Evolutionary conservation across 2,797 vertebrate genomes (phyloP).

Genomic region (Threskiornis aethiopicus): DNA sequence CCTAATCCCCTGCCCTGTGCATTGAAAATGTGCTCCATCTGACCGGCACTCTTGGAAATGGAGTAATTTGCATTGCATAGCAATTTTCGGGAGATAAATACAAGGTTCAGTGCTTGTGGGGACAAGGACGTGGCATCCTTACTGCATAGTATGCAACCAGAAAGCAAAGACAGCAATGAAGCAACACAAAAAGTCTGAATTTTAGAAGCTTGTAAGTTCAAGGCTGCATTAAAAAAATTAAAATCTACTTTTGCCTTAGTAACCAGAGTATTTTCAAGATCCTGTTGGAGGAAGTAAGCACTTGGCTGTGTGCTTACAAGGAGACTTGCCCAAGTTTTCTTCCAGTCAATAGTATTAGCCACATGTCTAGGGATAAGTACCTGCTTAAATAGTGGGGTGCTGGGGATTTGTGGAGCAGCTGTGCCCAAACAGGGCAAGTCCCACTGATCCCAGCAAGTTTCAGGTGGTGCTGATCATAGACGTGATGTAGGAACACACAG

Average conservation of each 20-base stretch:
- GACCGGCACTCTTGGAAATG: background rate
- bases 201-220: background rate
- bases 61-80: slow-evolving; percentile 15
- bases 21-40: background rate
- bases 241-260: background rate
- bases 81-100: slow-evolving; percentile 6
- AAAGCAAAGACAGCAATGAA: background rate
- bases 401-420: background rate
- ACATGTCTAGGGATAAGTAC: background rate
- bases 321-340: background rate
- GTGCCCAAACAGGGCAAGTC: rapidly evolving
- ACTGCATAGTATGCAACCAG: background rate
- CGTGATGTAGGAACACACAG: background rate
- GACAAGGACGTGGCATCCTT: slow-evolving; percentile 30
- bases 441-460: background rate
- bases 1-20: background rate
- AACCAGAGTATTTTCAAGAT: background rate
- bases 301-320: background rate
- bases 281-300: background rate
- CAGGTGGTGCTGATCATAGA: background rate
- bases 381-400: background rate
- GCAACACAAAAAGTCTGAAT: rapidly evolving
- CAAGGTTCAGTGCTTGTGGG: slow-evolving; percentile 12
- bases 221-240: background rate
- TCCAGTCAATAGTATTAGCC: background rate